Base-by-base conservation (phyloP, 2,888 invertebrate genomes). In the Heterodera filipjevi region DNA sequence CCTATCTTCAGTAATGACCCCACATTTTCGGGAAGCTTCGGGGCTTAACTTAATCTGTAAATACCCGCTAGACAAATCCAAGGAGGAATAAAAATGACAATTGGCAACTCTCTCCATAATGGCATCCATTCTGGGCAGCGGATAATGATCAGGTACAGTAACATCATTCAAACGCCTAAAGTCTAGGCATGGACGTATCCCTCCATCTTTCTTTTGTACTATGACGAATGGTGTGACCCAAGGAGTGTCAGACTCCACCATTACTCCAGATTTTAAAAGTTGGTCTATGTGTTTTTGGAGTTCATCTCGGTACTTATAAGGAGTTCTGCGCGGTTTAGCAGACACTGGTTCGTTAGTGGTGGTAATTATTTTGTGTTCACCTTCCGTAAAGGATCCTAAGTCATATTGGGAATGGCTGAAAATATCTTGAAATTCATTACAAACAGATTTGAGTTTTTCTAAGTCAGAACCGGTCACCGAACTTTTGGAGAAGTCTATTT, bases 121-220 rank as follows among this genome's bases (percentile, higher is more conserved):
- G 22, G 71, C 46, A 16, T 79, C 79, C 35, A 81, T 44, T 22
- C 71, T 66, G 3, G 79, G 79, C 16, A 79, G 46, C 12, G 79
- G 79, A 39, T 76, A 85, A 30, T 77, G 76, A 39, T 85, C 84
- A 0, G 81, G 82, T 10, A 83, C 76, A 0, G 82, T 84, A 0
- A 66, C 76, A 0, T 80, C 80, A 64, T 85, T 85, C 0, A 83
- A 53, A 27, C 72, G 70, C 8, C 85, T 46, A 64, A 84, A 84
- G 46, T 85, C 85, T 3, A 85, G 32, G 35, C 85, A 85, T 0
- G 82, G 80, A 46, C 85, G 19, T 0, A 85, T 71, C 0, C 76
- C 70, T 0, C 85, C 85, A 71, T 83, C 82, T 64, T 85, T 85
- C 76, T 84, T 85, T 35, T 68, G 73, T 1, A 81, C 82, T 14